Percentiles rank a stretch among this genome's conserved stretches.
phyloP scores from a whole-genome alignment of 2,113 vertebrate genomes.

The Amia ocellicauda region DNA sequence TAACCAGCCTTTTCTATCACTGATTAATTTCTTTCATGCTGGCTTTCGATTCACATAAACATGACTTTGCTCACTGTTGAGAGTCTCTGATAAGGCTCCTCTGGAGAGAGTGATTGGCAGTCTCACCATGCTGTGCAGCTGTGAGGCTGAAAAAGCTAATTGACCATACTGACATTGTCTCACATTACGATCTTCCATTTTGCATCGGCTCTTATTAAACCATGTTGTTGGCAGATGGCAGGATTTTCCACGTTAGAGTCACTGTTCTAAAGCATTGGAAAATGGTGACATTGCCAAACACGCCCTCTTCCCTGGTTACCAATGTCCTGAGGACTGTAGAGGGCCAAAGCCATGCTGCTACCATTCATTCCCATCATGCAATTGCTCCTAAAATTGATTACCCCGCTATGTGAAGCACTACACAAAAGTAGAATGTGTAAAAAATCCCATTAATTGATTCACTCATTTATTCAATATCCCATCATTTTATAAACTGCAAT shows the following conservation, averaged over 20 bases:
- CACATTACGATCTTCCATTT: constrained; percentile 49
- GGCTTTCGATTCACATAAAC: constrained; percentile 41
- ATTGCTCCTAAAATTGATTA: too few relatives aligned
- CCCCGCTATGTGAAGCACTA: not conserved
- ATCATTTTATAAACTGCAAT: too few relatives aligned
- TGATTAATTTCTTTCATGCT: not conserved
- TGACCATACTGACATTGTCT: constrained; percentile 49
- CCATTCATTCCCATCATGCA: too few relatives aligned
- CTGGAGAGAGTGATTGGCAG: constrained; percentile 53
- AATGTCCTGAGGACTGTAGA: too few relatives aligned
- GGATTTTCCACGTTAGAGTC: too few relatives aligned
- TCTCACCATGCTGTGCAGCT: constrained; percentile 50
- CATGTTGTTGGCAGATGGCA: constrained; percentile 17
- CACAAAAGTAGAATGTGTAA: not conserved
- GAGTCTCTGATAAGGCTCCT: constrained; percentile 42
- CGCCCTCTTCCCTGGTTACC: not conserved
- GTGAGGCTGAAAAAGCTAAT: constrained; percentile 48
- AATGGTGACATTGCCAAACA: not conserved
- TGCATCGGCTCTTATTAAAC: constrained; percentile 46
- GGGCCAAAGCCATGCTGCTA: too few relatives aligned
- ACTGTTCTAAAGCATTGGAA: not conserved
- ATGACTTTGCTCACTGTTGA: constrained; percentile 48
- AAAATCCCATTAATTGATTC: not conserved
- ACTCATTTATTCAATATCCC: too few relatives aligned
- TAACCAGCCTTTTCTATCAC: not conserved